Base-by-base conservation (phyloP, 2,888 invertebrate species). In the Linhomoeus sp. region DNA sequence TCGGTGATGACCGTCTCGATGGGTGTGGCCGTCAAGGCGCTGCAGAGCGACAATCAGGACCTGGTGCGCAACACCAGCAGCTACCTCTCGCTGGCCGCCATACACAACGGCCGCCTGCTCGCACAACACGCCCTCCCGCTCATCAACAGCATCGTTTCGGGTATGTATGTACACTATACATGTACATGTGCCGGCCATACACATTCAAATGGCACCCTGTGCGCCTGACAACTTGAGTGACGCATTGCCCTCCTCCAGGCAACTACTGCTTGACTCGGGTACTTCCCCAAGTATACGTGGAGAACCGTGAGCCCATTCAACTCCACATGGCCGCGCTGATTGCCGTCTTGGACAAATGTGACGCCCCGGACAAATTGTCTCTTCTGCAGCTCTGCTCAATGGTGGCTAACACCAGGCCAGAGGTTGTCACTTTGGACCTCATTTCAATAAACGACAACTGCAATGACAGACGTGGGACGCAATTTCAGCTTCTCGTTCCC, bases 61-160 rank as follows among this genome's bases (percentile, higher is more conserved):
- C 73, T 90, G 51, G 82, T 82, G 1, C 73, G 84, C 49, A 86
- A 85, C 65, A 79, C 87, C 73, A 83, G 86, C 38, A 80, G 84
- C 45, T 90, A 90, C 67, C 73, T 90, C 45, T 86, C 86, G 0
- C 70, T 90, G 54, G 87, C 87, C 17, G 87, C 87, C 45, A 83
- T 85, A 50, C 83, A 86, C 62, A 84, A 87, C 68, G 81, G 85
- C 2, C 77, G 78, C 51, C 69, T 87, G 52, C 70, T 90, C 38
- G 81, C 84, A 56, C 79, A 81, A 15, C 83, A 87, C 66, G 80
- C 86, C 45, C 80, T 83, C 55, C 80, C 81, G 7, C 84, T 88
- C 48, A 81, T 88, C 72, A 81, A 82, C 64, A 85, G 84, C 52
- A 81, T 88, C 51, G 77, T 86, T 64, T 77, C 81, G 60, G 82